Percentiles rank a stretch among this genome's conserved stretches.
Evolutionary conservation across 2,888 invertebrate genomes (phyloP).

Genomic region (Caenorhabditis plicata): DNA sequence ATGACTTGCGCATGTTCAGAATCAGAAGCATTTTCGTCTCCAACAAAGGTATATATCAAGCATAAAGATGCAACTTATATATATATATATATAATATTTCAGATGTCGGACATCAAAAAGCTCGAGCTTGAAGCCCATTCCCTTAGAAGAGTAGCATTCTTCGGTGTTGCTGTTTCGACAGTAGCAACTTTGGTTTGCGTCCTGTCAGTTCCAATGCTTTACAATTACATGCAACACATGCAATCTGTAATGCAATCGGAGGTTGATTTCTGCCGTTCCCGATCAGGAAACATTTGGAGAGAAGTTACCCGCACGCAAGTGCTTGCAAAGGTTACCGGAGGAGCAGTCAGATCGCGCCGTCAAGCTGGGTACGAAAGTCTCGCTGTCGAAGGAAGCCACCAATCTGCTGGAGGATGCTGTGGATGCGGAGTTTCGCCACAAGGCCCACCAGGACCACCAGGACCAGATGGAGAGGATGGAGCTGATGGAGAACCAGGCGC

Average conservation of each 20-base stretch:
- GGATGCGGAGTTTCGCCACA: slow-evolving; percentile 42
- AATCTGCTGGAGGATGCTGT: slow-evolving; percentile 45
- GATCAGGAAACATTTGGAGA: slow-evolving; percentile 52
- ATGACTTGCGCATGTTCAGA: too few relatives aligned
- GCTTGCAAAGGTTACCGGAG: slow-evolving; percentile 49
- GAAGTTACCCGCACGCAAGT: slow-evolving; percentile 54
- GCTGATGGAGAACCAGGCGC: slow-evolving; percentile 49
- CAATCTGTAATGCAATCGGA: slow-evolving; percentile 48
- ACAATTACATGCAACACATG: slow-evolving; percentile 62
- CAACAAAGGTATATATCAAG: too few relatives aligned
- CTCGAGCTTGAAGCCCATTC: slow-evolving; percentile 44
- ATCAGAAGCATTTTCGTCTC: too few relatives aligned
- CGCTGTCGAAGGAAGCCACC: slow-evolving; percentile 35
- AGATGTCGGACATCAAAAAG: slow-evolving; percentile 39
- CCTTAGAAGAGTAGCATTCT: slow-evolving; percentile 47
- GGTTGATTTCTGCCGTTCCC: slow-evolving; percentile 51
- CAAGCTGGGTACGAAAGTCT: slow-evolving; percentile 49
- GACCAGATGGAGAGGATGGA: slow-evolving; percentile 48
- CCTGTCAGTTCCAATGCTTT: slow-evolving; percentile 50
- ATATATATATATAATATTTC: background rate
- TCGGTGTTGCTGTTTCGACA: slow-evolving; percentile 50
- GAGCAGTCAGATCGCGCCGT: slow-evolving; percentile 42
- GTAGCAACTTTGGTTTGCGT: slow-evolving; percentile 49
- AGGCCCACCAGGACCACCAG: slow-evolving; percentile 48
- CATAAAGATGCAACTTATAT: too few relatives aligned